Conservation (phyloP, 2,888 invertebrate species). For the Perdita meconis region DNA sequence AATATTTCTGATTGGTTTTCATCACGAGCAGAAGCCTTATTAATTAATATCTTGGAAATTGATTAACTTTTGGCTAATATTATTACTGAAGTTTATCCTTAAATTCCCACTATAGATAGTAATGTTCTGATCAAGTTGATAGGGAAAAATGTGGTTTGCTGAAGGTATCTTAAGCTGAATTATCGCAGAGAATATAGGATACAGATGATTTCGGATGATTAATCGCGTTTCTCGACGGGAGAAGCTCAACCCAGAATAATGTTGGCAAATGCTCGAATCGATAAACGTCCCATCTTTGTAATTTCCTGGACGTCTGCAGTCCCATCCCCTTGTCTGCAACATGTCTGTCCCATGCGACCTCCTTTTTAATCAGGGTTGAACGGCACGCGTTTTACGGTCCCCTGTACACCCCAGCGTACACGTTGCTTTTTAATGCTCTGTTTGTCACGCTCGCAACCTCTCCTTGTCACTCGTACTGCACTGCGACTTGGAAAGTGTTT, state of each 20-base stretch:
- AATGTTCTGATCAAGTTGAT: background rate
- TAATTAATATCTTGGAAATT: no score
- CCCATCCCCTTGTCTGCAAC: constrained; percentile 5
- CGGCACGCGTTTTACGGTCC: constrained; percentile 31
- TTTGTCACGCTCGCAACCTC: background rate
- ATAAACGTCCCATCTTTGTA: constrained; percentile 56
- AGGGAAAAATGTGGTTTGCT: background rate
- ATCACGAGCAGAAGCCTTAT: no score
- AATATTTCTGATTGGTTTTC: no score
- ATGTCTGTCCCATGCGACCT: constrained; percentile 38
- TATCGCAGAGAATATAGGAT: background rate
- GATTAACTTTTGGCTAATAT: no score
- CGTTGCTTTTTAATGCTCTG: constrained; percentile 28
- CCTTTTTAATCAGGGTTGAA: constrained; percentile 49
- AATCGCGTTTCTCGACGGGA: constrained; percentile 33
- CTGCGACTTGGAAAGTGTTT: background rate
- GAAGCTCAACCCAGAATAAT: constrained; percentile 30
- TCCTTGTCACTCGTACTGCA: background rate
- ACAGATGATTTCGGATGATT: constrained; percentile 3
- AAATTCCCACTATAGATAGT: no score
- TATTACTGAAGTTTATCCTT: no score
- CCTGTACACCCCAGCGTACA: background rate
- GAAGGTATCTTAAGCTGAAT: no score
- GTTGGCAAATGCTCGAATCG: constrained; percentile 53
- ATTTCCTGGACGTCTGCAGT: constrained; percentile 60